Evolutionary conservation across 2,888 invertebrate species (phyloP), one percentile per base, ranked within the genome.

Genomic region (Stenodema calcarata): DNA sequence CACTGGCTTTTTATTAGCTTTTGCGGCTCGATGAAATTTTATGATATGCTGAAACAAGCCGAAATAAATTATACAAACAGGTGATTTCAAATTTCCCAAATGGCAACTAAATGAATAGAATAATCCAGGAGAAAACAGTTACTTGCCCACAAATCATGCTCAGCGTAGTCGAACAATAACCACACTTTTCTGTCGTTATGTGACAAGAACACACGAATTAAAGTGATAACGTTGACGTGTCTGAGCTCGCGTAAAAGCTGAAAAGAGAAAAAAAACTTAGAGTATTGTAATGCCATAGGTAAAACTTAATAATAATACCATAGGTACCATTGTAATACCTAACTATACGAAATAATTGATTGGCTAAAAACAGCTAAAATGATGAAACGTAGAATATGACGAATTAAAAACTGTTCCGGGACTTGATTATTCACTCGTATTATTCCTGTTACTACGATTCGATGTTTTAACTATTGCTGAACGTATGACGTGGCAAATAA

Each of bases 121-220:
- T 7, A 16, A 47, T 14, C 30, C n/a, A 73, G 18, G 35, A 35
- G 27, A 35, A 35, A 70, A 18, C 27, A 11, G 11, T 3, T n/a
- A 89, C 90, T 90, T 91, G 94, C 94, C 99, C 99, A 99, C 86
- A 99, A 92, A 92, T 99, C 99, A 93, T 99, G 99, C 92, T 99
- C 99, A 0, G 99, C 99, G 93, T 98, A 99, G 91, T 99, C 99
- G 92, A 99, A 98, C 12, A 99, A 92, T 50, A 99, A 92, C 95
- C 98, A 99, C 3, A 99, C 99, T 93, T 99, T 98, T 50, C 99
- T 94, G 90, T 99, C 99, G 90, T 95, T 96, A 91, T 98, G 98
- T 0, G 99, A 99, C 0, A 99, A 93, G 91, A 99, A 99, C 0
- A 99, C 99, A 90, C 98, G 93, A 89, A 99, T 98, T 73, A 99